Conservation (phyloP, 2,888 invertebrate species). For the Agriopis marginaria region DNA sequence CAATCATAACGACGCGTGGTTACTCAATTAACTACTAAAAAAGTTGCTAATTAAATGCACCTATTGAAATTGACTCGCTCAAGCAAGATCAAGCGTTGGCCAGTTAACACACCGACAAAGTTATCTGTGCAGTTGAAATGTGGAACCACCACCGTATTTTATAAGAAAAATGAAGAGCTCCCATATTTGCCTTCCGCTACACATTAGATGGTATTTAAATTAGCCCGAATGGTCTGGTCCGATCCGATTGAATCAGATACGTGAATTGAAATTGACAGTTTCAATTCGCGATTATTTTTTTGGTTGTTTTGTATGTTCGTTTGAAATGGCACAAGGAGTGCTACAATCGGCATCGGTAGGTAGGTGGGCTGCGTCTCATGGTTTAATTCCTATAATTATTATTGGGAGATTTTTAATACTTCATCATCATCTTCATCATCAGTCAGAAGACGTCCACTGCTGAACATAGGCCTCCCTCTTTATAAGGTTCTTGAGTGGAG, state of each 20-base stretch:
- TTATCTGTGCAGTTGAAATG: not conserved
- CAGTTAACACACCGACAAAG: not conserved
- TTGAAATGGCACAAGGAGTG: not conserved
- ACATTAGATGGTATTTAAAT: constrained; percentile 6
- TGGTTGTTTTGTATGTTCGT: not conserved
- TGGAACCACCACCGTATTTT: not conserved
- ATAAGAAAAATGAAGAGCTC: not conserved
- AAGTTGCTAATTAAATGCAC: constrained; percentile 8
- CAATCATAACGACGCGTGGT: not conserved
- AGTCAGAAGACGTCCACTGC: too few species aligned
- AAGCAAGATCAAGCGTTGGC: not conserved
- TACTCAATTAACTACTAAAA: not conserved
- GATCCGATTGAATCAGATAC: constrained; percentile 7
- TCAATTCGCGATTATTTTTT: constrained; percentile 27
- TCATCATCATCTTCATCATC: too few species aligned
- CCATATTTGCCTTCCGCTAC: not conserved
- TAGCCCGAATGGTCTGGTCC: constrained; percentile 10
- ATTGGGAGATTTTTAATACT: too few species aligned
- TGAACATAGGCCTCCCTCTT: too few species aligned
- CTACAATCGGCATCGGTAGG: too few species aligned
- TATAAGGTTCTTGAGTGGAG: too few species aligned
- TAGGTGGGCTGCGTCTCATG: too few species aligned
- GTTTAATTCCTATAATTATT: too few species aligned
- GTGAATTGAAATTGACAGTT: constrained; percentile 35
- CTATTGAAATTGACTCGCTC: constrained; percentile 4